phyloP scores from a whole-genome alignment of 2,888 invertebrate species.

The Acronicta psi region DNA sequence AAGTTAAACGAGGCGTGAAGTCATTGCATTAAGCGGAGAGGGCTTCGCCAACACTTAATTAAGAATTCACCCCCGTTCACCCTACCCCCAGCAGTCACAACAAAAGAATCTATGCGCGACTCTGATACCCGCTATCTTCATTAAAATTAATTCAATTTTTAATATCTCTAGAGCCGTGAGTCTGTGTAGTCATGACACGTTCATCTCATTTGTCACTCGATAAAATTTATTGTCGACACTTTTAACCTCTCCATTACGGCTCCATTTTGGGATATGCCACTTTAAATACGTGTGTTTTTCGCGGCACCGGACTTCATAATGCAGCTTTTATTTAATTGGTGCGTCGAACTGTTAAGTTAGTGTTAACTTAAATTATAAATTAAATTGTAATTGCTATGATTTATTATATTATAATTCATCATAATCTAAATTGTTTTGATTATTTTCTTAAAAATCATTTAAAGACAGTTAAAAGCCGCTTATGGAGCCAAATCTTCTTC shows the following conservation, averaged over 20 bases:
- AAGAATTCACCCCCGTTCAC: conserved; percentile 81
- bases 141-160: conserved; percentile 84
- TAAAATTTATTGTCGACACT: conserved; percentile 63
- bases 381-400: too few relatives aligned
- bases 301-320: conserved; percentile 5
- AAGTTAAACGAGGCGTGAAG: conserved; percentile 87
- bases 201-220: conserved; percentile 67
- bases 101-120: conserved; percentile 78
- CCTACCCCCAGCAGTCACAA: conserved; percentile 76
- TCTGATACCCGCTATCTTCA: conserved; percentile 75
- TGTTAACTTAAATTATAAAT: too few relatives aligned
- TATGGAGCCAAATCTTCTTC: too few relatives aligned
- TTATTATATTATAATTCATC: too few relatives aligned
- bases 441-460: too few relatives aligned
- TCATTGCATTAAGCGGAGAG: conserved; percentile 87
- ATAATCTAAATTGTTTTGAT: too few relatives aligned
- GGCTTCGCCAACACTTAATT: conserved; percentile 87
- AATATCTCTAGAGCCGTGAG: conserved; percentile 64
- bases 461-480: too few relatives aligned
- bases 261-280: conserved; percentile 42
- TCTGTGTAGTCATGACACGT: conserved; percentile 65
- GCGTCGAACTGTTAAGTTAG: neutral
- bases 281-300: conserved; percentile 34
- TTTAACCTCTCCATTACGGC: conserved; percentile 46
- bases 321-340: conserved; percentile 8